These are phyloP conservation scores for Dyspetes luteomarginatus DNA, from an alignment of 2,888 invertebrate species.

Conservation along the genomic window DNA sequence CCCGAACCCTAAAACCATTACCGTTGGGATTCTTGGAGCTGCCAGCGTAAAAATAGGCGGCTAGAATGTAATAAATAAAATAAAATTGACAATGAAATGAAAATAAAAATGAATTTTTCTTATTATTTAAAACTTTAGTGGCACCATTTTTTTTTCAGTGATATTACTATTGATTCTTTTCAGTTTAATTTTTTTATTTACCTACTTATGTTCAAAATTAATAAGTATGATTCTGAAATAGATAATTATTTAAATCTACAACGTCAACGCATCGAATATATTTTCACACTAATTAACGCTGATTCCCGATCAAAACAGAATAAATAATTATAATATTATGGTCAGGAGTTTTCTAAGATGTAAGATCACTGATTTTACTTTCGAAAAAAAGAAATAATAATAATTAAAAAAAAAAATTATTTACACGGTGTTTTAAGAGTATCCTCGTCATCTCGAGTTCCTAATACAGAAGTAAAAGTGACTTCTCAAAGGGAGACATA, in stretches of 20 bases:
- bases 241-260: neutral
- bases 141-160: conserved; percentile 4
- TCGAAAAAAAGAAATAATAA: too few species aligned
- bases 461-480: conserved; percentile 21
- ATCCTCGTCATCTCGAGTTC: too few species aligned
- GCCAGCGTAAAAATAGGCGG: conserved; percentile 96
- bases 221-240: neutral
- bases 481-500: neutral
- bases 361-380: too few species aligned
- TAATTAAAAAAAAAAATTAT: too few species aligned
- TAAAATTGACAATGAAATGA: neutral
- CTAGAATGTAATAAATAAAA: conserved; percentile 84
- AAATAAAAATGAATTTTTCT: too few species aligned
- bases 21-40: conserved; percentile 88
- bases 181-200: neutral
- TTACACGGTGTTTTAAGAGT: too few species aligned
- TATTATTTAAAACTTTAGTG: neutral
- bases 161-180: neutral
- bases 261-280: neutral
- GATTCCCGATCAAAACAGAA: too few species aligned
- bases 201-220: neutral
- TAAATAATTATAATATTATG: too few species aligned
- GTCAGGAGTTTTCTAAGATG: too few species aligned
- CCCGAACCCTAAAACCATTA: conserved; percentile 90
- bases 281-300: neutral